Conservation (phyloP, 2,113 vertebrate species). For the Potamarius usumacintae region DNA sequence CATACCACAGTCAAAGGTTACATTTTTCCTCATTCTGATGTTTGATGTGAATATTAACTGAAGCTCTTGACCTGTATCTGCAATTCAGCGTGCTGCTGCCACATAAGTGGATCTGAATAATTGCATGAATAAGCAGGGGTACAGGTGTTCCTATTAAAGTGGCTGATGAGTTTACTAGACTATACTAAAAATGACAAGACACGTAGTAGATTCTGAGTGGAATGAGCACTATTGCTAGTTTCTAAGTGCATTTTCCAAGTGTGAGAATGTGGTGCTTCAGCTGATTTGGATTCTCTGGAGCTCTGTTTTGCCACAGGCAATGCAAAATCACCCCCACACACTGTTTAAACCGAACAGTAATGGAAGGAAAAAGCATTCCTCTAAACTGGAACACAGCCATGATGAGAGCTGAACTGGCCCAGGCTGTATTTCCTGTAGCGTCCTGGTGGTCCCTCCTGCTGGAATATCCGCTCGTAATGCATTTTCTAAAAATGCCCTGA, state of each 20-base stretch:
- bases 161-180: neutral
- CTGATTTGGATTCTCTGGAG: neutral
- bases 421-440: conserved; percentile 23
- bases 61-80: neutral
- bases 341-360: conserved; percentile 11
- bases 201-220: neutral
- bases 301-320: neutral
- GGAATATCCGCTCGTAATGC: conserved; percentile 17
- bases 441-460: conserved; percentile 32
- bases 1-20: neutral
- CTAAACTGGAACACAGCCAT: conserved; percentile 26
- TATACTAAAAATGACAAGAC: neutral
- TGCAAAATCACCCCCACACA: conserved; percentile 10
- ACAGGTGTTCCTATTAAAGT: neutral
- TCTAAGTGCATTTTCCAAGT: neutral
- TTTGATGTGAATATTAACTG: neutral
- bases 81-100: neutral
- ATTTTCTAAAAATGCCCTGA: conserved; percentile 31
- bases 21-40: neutral
- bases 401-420: conserved; percentile 28
- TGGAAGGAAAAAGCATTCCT: conserved; percentile 8
- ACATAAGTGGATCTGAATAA: neutral
- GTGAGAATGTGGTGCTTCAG: neutral
- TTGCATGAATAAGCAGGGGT: neutral
- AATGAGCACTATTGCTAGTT: neutral